phyloP scores from a whole-genome alignment of 2,888 invertebrate genomes.

The Ophion slaviceki region DNA sequence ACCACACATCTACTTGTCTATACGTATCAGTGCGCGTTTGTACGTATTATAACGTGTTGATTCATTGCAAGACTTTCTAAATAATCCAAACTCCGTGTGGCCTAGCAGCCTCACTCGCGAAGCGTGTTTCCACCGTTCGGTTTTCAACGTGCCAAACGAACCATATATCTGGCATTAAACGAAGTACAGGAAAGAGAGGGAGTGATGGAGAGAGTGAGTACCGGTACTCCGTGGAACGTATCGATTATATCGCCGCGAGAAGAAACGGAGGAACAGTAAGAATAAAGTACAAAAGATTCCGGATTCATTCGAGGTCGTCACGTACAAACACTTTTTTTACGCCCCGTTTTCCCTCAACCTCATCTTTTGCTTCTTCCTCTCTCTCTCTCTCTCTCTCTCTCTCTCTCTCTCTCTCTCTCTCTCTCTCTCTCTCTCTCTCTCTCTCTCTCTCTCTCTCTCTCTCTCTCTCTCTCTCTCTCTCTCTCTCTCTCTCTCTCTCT shows the following conservation, averaged over 20 bases:
- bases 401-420: background rate
- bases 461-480: background rate
- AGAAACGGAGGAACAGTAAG: conserved; percentile 17
- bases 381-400: background rate
- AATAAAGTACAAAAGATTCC: conserved; percentile 20
- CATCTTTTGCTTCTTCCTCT: too few relatives aligned
- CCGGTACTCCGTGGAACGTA: conserved; percentile 33
- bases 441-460: background rate
- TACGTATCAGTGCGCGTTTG: background rate
- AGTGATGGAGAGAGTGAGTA: conserved; percentile 3
- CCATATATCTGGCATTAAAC: conserved; percentile 26
- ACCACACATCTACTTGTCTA: background rate
- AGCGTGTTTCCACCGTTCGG: conserved; percentile 33
- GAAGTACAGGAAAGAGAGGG: conserved; percentile 17
- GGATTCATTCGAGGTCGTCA: conserved; percentile 43
- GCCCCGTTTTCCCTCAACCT: background rate
- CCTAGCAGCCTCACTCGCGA: conserved; percentile 36
- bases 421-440: conserved; percentile 5
- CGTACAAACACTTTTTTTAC: conserved; percentile 34
- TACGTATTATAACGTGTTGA: conserved; percentile 35
- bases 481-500: background rate
- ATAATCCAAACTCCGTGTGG: conserved; percentile 58
- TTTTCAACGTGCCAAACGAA: conserved; percentile 45
- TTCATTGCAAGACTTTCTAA: conserved; percentile 64
- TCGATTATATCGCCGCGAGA: conserved; percentile 37